phyloP scores from a whole-genome alignment of 2,888 invertebrate species.

The Caradrina clavipalpis region DNA sequence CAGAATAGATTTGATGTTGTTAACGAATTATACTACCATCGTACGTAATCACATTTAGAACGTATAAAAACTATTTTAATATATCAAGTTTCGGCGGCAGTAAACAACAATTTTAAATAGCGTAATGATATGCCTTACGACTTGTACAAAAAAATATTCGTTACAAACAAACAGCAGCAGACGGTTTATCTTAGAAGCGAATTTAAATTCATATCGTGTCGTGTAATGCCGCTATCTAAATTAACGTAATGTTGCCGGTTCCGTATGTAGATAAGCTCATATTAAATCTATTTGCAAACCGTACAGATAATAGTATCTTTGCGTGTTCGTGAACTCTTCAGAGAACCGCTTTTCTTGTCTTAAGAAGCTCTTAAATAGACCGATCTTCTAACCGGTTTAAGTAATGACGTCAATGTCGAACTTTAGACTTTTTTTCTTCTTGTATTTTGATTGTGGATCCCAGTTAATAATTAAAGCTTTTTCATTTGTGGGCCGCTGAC shows the following conservation, averaged over 20 bases:
- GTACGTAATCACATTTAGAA: no score
- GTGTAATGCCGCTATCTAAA: constrained; percentile 38
- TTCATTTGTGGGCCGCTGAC: neutral
- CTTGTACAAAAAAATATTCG: constrained; percentile 29
- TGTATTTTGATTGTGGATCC: neutral
- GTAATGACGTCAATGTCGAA: neutral
- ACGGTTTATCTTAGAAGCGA: constrained; percentile 2
- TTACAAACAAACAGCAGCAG: neutral
- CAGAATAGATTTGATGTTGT: no score
- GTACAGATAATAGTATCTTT: neutral
- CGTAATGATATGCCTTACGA: constrained; percentile 13
- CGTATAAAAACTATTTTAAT: no score
- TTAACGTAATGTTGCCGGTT: constrained; percentile 40
- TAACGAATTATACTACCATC: no score
- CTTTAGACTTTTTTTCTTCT: neutral
- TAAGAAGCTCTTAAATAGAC: neutral
- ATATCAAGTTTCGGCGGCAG: neutral
- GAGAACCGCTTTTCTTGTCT: neutral
- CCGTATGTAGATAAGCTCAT: constrained; percentile 7
- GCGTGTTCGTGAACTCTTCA: neutral
- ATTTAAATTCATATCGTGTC: constrained; percentile 51
- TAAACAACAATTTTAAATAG: constrained; percentile 25
- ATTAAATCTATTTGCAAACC: constrained; percentile 10
- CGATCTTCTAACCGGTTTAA: neutral
- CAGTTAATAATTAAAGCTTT: neutral